Conservation (phyloP, 2,797 vertebrate genomes). For the Nasua narica region DNA sequence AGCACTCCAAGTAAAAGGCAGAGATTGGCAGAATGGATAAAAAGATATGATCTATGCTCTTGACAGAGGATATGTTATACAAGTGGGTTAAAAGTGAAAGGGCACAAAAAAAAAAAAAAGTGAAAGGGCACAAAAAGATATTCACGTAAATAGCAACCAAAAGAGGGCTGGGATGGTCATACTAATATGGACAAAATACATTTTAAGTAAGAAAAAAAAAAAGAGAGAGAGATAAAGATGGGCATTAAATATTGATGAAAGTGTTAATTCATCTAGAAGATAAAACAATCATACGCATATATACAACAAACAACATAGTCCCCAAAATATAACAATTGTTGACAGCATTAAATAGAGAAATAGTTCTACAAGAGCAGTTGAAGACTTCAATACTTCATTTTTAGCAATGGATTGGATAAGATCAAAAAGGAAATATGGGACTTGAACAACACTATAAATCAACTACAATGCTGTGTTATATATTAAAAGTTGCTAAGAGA, state of each 20-base stretch:
- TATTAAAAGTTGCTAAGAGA: neutral
- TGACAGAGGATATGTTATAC: neutral
- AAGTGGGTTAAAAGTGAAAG: neutral
- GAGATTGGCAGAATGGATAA: neutral
- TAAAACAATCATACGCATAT: neutral
- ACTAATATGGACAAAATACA: neutral
- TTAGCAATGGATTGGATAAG: neutral
- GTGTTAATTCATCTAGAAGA: neutral
- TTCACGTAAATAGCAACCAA: neutral
- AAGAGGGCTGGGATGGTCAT: neutral
- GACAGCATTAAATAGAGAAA: neutral
- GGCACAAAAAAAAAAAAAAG: neutral
- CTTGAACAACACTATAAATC: neutral
- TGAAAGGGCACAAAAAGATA: neutral
- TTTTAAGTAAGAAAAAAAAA: neutral
- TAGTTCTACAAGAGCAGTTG: neutral
- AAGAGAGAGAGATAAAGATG: neutral
- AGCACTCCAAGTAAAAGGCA: neutral
- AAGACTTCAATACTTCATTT: neutral
- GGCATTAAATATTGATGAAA: neutral
- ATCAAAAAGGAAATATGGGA: neutral
- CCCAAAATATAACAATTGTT: neutral
- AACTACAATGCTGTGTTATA: neutral
- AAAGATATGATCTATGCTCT: neutral
- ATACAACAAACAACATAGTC: neutral